phyloP scores from a whole-genome alignment of 2,888 invertebrate species.

The Cantharis flavilabris region DNA sequence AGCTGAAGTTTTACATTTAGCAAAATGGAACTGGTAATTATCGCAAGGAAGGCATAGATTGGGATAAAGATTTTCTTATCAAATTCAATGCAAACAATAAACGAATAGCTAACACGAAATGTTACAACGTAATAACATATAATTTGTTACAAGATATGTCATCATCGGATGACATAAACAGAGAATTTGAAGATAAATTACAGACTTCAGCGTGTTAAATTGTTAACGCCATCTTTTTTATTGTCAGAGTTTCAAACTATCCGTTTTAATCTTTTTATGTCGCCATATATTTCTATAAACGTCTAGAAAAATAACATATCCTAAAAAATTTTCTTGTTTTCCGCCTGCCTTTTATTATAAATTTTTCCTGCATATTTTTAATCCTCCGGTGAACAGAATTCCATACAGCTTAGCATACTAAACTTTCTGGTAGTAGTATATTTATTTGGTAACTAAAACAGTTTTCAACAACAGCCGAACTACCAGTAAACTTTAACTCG shows the following conservation, averaged over 20 bases:
- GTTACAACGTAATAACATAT: slow-evolving; percentile 16
- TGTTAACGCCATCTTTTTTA: slow-evolving; percentile 3
- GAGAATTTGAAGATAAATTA: slow-evolving; percentile 16
- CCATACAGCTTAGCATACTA: neutral
- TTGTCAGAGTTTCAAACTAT: slow-evolving; percentile 1
- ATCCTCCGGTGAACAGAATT: neutral
- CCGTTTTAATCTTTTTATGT: slow-evolving; percentile 10
- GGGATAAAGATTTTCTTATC: slow-evolving; percentile 7
- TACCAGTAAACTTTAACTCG: neutral
- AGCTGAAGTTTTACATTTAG: neutral
- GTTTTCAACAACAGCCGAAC: neutral
- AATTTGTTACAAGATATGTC: slow-evolving; percentile 22
- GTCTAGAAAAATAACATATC: slow-evolving; percentile 3
- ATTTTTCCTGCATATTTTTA: neutral
- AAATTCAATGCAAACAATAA: slow-evolving; percentile 11
- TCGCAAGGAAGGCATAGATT: neutral
- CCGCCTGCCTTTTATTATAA: neutral
- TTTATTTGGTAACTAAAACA: neutral
- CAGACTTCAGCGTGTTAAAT: slow-evolving; percentile 11
- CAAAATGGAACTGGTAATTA: neutral
- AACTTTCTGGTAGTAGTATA: neutral
- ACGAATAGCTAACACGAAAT: slow-evolving; percentile 13
- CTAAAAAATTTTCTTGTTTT: neutral
- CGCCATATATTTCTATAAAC: slow-evolving; percentile 11
- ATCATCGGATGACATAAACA: slow-evolving; percentile 14